These are phyloP conservation scores for Heteromurus nitidus DNA, from an alignment of 2,888 invertebrate species.

Conservation along the genomic window DNA sequence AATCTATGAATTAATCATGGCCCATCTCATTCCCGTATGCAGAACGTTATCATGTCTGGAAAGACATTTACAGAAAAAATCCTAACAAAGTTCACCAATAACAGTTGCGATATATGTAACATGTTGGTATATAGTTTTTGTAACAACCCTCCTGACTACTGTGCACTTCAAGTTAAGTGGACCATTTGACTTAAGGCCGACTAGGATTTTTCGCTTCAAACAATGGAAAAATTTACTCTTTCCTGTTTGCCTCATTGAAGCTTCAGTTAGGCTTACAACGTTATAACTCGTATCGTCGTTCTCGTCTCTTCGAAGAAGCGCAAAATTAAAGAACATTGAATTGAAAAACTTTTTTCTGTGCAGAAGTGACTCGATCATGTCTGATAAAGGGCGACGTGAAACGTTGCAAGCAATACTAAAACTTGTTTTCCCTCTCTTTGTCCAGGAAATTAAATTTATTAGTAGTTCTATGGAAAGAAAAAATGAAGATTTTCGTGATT, in stretches of 20 bases:
- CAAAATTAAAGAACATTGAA: too few species aligned
- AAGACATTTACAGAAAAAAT: constrained; percentile 15
- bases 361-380: not conserved
- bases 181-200: too few species aligned
- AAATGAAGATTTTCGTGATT: not conserved
- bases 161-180: too few species aligned
- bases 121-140: not conserved
- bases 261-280: constrained; percentile 7
- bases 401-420: not conserved
- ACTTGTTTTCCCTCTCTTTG: too few species aligned
- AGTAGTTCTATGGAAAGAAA: not conserved
- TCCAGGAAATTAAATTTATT: constrained; percentile 3
- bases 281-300: too few species aligned
- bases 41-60: not conserved
- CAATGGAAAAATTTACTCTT: not conserved
- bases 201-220: not conserved
- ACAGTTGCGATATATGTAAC: too few species aligned
- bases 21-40: not conserved
- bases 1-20: constrained; percentile 36
- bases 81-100: too few species aligned
- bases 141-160: too few species aligned
- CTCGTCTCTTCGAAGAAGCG: not conserved
- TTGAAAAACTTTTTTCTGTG: not conserved
- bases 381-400: too few species aligned
- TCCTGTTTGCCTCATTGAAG: constrained; percentile 10